Percentiles rank a stretch among this genome's conserved stretches.
These are phyloP conservation scores for Galerucella calmariensis DNA, from an alignment of 2,888 invertebrate genomes.

Conservation along the genomic window DNA sequence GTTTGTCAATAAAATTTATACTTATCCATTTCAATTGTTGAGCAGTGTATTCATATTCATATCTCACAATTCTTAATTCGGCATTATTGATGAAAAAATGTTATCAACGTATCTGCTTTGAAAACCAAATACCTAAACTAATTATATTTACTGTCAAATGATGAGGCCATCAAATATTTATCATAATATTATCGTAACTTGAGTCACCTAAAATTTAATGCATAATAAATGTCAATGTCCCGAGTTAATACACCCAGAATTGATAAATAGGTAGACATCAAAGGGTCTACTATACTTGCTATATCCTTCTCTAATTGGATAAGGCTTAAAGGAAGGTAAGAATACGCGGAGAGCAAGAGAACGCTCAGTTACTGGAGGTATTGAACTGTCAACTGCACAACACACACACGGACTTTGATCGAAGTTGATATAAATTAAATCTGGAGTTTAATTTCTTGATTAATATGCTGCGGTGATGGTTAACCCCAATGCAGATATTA, in stretches of 20 bases:
- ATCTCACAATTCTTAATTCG: not conserved
- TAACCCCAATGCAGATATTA: not conserved
- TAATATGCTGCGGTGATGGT: not conserved
- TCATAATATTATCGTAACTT: not conserved
- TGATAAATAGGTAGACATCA: constrained; percentile 6
- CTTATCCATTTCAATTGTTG: no score
- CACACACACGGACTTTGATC: not conserved
- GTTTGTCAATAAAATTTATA: no score
- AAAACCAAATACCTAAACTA: not conserved
- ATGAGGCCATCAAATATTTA: constrained; percentile 3
- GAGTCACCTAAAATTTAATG: not conserved
- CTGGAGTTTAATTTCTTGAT: not conserved
- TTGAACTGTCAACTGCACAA: constrained; percentile 1
- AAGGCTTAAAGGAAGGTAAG: not conserved
- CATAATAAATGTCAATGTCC: not conserved
- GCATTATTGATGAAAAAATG: not conserved
- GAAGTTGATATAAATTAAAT: not conserved
- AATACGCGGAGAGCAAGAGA: not conserved
- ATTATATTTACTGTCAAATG: not conserved
- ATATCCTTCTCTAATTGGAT: not conserved
- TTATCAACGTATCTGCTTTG: not conserved
- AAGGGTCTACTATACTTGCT: not conserved
- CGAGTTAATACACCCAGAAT: constrained; percentile 4
- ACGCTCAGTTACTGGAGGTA: not conserved
- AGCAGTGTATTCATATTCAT: no score